phyloP scores from a whole-genome alignment of 1,140 invertebrate genomes.

The Brachionus koreanus region DNA sequence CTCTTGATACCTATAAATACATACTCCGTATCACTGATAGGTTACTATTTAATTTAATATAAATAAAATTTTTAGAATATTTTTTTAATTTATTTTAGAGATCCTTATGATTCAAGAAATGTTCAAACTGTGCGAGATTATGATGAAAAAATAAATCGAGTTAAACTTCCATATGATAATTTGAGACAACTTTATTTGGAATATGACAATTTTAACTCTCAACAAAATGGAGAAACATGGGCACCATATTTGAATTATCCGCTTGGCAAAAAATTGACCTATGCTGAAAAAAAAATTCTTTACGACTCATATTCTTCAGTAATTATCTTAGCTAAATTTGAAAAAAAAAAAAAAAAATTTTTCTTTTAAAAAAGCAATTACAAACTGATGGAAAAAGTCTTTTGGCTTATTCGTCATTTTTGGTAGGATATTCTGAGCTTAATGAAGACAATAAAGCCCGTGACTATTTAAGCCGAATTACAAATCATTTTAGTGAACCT shows the following conservation, averaged over 20 bases:
- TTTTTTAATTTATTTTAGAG: background rate
- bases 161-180: slow-evolving; percentile 23
- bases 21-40: background rate
- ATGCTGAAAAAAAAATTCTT: slow-evolving; percentile 34
- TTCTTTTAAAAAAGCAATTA: background rate
- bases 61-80: no score
- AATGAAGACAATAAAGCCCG: slow-evolving; percentile 37
- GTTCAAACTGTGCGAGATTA: background rate
- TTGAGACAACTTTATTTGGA: slow-evolving; percentile 29
- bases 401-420: slow-evolving; percentile 14
- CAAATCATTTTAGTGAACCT: slow-evolving; percentile 24
- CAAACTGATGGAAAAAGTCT: slow-evolving; percentile 24
- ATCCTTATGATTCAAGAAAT: slow-evolving; percentile 31
- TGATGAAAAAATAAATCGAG: slow-evolving; percentile 11
- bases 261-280: background rate
- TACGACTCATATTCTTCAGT: slow-evolving; percentile 23
- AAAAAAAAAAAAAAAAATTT: background rate
- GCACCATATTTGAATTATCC: slow-evolving; percentile 41
- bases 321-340: background rate
- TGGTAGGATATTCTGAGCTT: slow-evolving; percentile 33
- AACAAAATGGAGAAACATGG: slow-evolving; percentile 37
- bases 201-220: slow-evolving; percentile 35
- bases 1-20: slow-evolving; percentile 33
- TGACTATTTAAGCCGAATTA: slow-evolving; percentile 7
- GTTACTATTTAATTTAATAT: background rate